These are phyloP conservation scores for Dendroctonus ponderosae DNA, from an alignment of 1,140 invertebrate species.

Conservation along the genomic window DNA sequence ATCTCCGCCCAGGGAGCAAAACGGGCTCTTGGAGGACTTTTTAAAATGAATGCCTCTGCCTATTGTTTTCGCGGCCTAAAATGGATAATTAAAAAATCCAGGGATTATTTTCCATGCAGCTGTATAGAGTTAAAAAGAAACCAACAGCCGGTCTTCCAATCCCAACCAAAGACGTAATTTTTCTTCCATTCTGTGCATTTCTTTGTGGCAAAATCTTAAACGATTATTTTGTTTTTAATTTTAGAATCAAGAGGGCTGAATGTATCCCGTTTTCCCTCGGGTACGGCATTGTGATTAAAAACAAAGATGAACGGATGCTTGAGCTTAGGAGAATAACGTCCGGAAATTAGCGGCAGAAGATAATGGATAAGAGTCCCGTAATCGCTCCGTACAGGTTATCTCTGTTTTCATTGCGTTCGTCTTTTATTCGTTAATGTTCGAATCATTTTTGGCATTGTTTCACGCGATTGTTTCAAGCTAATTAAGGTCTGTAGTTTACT, in stretches of 20 bases:
- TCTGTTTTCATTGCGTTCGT: slow-evolving; percentile 25
- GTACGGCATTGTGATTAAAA: slow-evolving; percentile 32
- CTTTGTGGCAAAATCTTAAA: slow-evolving; percentile 23
- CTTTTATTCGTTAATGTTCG: slow-evolving; percentile 24
- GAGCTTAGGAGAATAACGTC: slow-evolving; percentile 25
- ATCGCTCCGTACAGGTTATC: slow-evolving; percentile 28
- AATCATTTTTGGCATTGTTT: slow-evolving; percentile 17
- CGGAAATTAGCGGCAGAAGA: slow-evolving; percentile 27
- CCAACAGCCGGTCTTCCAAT: background rate
- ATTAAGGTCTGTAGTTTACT: background rate
- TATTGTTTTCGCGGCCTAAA: too few species aligned
- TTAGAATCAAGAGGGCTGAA: slow-evolving; percentile 20
- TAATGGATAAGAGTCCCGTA: slow-evolving; percentile 29
- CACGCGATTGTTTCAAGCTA: background rate
- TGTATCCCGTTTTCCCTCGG: slow-evolving; percentile 17
- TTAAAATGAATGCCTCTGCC: too few species aligned
- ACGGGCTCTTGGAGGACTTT: too few species aligned
- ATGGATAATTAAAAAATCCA: too few species aligned
- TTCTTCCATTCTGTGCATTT: background rate
- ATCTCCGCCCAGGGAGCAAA: background rate
- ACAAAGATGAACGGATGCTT: slow-evolving; percentile 30
- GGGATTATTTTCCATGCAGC: too few species aligned
- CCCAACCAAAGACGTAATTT: slow-evolving; percentile 18
- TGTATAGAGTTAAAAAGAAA: background rate
- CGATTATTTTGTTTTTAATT: slow-evolving; percentile 33